These are phyloP conservation scores for Candoia aspera DNA, from an alignment of 2,113 vertebrate genomes.

Conservation along the genomic window DNA sequence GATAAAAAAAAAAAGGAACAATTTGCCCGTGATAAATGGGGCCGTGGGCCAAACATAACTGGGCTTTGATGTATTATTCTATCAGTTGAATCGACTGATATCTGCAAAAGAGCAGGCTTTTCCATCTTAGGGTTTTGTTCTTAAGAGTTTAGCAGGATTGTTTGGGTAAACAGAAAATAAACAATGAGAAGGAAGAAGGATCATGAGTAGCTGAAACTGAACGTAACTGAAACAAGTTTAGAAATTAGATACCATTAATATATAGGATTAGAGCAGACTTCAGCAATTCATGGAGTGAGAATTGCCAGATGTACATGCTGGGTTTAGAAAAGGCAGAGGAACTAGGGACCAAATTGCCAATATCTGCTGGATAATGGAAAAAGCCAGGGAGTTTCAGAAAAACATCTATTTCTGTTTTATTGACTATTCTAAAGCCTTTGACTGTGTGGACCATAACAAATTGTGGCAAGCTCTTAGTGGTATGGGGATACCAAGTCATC, in stretches of 20 bases:
- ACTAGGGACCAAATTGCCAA: too few species aligned
- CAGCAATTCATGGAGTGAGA: too few species aligned
- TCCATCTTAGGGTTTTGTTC: background rate
- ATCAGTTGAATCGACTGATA: slow-evolving; percentile 52
- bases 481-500: too few species aligned
- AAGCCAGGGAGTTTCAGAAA: too few species aligned
- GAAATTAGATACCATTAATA: background rate
- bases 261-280: background rate
- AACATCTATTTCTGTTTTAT: too few species aligned
- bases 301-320: too few species aligned
- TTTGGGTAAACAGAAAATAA: slow-evolving; percentile 27
- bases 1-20: slow-evolving; percentile 50
- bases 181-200: background rate
- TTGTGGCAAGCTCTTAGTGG: too few species aligned
- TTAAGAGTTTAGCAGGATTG: slow-evolving; percentile 16
- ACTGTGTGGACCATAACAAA: too few species aligned
- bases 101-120: slow-evolving; percentile 43
- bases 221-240: rapidly evolving
- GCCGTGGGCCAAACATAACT: slow-evolving; percentile 63
- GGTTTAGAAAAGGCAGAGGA: too few species aligned
- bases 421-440: too few species aligned
- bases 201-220: background rate
- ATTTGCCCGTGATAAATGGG: slow-evolving; percentile 52
- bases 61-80: slow-evolving; percentile 52
- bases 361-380: too few species aligned